Base-by-base conservation (phyloP, 2,113 vertebrate genomes). In the Pseudorasbora parva region DNA sequence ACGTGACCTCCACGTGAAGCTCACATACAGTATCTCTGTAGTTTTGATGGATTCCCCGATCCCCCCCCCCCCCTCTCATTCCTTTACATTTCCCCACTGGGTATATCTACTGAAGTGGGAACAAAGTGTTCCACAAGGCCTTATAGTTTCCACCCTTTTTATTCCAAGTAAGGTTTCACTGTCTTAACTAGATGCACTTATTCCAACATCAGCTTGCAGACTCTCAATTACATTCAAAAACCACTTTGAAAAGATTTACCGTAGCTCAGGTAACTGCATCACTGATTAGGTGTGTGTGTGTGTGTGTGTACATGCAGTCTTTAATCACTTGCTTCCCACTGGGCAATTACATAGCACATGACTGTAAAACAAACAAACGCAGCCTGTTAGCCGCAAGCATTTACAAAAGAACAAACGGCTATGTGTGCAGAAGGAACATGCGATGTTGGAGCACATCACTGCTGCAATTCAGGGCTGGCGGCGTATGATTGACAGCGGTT, bases 351-450 rank as follows among this genome's bases (percentile, higher is more conserved):
- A 66, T 25, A 14, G 54, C 43, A 11, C 77, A 79, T 57, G 54
- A 56, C 75, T 78, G 33, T 59, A 59, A 64, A 43, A 79, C 41
- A 79, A 80, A 66, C 78, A 80, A 43, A 68, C 5, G 2, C 51
- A 8, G 51, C 17, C 51, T 54, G 51, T 54, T 21, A 21, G 51
- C 45, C 62, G 14, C 15, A 5, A 81, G 47, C 45, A 8, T 64
- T 64, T 25, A 79, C 23, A 10, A 47, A 79, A 14, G 23, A 79
- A 30, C 59, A 75, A 79, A 64, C 49, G 59, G 59, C 23, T 49
- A 25, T 47, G 41, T 47, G 41, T 72, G 37, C 6, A 72, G 69
- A 47, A 30, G 23, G 17, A 64, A 64, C 37, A 23, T 60, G 76
- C 23, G 51, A 77, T 59, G 30, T 54, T 12, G 74, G 37, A 56